Evolutionary conservation across 1,140 invertebrate species (phyloP).

Genomic region (Bradysia coprophila): DNA sequence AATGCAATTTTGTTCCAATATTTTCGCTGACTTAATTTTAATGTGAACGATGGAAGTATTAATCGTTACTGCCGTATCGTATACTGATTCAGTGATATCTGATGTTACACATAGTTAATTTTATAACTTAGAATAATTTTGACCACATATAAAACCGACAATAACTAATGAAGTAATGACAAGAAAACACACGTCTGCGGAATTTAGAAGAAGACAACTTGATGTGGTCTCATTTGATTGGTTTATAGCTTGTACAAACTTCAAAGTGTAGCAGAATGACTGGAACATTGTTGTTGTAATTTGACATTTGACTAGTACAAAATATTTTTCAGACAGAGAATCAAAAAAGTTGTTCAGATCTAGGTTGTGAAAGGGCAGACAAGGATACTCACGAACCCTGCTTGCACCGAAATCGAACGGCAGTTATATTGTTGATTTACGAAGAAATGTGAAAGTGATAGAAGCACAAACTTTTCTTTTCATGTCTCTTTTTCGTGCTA

Average conservation of each 20-base stretch:
- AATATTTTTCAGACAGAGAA: too few species aligned
- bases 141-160: background rate
- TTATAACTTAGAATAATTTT: background rate
- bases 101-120: background rate
- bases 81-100: background rate
- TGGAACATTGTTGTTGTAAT: too few species aligned
- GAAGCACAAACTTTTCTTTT: too few species aligned
- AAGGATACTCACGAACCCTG: too few species aligned
- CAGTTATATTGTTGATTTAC: too few species aligned
- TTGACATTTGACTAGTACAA: too few species aligned
- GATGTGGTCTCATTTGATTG: slow-evolving; percentile 1
- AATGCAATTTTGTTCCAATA: background rate
- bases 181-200: too few species aligned
- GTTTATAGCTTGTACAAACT: background rate
- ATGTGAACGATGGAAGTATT: background rate
- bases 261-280: background rate
- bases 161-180: background rate
- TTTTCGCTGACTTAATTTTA: background rate
- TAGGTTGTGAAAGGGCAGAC: too few species aligned
- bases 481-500: too few species aligned
- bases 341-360: too few species aligned
- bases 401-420: too few species aligned
- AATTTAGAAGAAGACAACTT: background rate
- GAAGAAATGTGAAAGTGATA: too few species aligned
- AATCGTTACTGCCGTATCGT: background rate